Evolutionary conservation across 2,113 vertebrate genomes (phyloP).

Genomic region (Psophia crepitans): DNA sequence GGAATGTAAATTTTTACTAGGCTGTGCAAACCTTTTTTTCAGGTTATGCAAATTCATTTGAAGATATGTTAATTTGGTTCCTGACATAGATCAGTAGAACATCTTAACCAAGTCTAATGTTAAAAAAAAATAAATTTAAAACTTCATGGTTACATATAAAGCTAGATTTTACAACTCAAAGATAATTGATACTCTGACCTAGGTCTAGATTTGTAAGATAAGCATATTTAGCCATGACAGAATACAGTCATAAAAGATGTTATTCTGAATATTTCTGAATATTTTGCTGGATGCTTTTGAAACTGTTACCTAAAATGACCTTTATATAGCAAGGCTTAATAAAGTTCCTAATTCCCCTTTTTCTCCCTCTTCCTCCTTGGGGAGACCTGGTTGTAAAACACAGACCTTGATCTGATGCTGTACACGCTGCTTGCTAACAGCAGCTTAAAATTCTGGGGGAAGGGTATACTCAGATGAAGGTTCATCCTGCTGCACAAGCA

Average conservation of each 20-base stretch:
- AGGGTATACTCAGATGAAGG: background rate
- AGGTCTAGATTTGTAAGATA: background rate
- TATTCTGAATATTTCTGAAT: background rate
- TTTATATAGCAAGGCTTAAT: background rate
- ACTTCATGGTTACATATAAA: background rate
- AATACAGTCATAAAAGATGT: background rate
- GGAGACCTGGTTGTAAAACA: background rate
- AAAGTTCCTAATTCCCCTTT: background rate
- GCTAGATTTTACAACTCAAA: background rate
- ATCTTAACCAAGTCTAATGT: background rate
- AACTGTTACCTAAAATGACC: background rate
- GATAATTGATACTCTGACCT: background rate
- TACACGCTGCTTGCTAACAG: background rate
- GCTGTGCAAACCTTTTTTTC: background rate
- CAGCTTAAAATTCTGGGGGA: background rate
- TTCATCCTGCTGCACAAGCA: background rate
- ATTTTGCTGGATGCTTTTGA: background rate
- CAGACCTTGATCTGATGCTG: background rate
- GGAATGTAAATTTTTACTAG: constrained; percentile 46
- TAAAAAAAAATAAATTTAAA: background rate
- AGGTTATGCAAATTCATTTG: constrained; percentile 41
- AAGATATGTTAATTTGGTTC: constrained; percentile 17
- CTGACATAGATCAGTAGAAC: background rate
- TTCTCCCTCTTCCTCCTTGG: background rate
- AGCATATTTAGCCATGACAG: background rate